phyloP scores from a whole-genome alignment of 2,888 invertebrate genomes.

The Cryptophagus acutangulus region DNA sequence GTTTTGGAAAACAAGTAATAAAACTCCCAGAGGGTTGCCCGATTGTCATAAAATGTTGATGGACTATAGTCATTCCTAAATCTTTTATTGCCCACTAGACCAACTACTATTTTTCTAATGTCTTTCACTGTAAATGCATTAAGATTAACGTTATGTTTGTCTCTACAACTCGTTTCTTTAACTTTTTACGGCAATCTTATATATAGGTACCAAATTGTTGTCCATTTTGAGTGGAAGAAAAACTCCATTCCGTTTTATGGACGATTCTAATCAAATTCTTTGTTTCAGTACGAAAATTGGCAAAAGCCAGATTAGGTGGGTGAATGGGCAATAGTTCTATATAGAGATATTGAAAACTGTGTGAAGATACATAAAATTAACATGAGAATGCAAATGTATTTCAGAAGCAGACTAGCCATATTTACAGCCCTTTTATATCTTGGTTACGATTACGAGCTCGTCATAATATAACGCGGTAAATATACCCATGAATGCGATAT shows the following conservation, averaged over 20 bases:
- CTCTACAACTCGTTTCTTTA: slow-evolving; percentile 8
- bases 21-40: slow-evolving; percentile 36
- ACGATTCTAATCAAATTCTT: too few relatives aligned
- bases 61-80: slow-evolving; percentile 36
- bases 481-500: slow-evolving; percentile 41
- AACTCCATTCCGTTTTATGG: too few relatives aligned
- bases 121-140: slow-evolving; percentile 16
- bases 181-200: slow-evolving; percentile 3
- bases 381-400: slow-evolving; percentile 40
- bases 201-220: too few relatives aligned
- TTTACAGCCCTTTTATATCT: slow-evolving; percentile 45
- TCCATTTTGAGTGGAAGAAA: too few relatives aligned
- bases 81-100: slow-evolving; percentile 35
- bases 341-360: too few relatives aligned
- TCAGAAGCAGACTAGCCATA: slow-evolving; percentile 37
- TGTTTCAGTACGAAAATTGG: too few relatives aligned
- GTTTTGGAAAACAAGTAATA: slow-evolving; percentile 32
- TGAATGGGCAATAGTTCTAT: too few relatives aligned
- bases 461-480: slow-evolving; percentile 40
- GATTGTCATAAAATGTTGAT: slow-evolving; percentile 38
- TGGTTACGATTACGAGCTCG: slow-evolving; percentile 42
- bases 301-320: too few relatives aligned
- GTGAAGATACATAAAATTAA: slow-evolving; percentile 37
- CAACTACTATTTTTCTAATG: slow-evolving; percentile 24
- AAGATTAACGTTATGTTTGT: slow-evolving; percentile 7